Base-by-base conservation (phyloP, 2,888 invertebrate genomes). In the Drosophila prolongata region DNA sequence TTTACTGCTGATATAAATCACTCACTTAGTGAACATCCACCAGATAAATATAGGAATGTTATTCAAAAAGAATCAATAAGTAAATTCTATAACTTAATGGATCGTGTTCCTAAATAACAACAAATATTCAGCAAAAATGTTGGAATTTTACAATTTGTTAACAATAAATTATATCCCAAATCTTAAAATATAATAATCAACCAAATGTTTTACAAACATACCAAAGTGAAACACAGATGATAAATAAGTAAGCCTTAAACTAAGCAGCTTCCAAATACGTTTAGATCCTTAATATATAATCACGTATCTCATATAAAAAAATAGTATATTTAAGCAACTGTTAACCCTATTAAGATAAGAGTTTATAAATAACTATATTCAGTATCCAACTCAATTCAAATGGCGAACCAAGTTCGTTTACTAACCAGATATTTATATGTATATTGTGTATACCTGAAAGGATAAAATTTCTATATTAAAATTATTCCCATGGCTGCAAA, bases 401-500 rank as follows among this genome's bases (percentile, higher is more conserved):
- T 43, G 47, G 24, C 59, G 62, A 42, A 62, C 62, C 30, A 16
- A 62, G 62, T 62, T 62, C 62, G 59, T 34, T 30, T 30, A 37
- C 35, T 59, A 43, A 42, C 4, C 59, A 49, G 42, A 58, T 58
- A 62, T 59, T 42, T 59, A 43, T 62, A 19, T 62, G 49, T 47
- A 35, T 49, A 42, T 58, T 62, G 47, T 62, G 62, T 62, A 40
- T 38, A 24, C 64, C 64, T 62, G 46, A 35, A 64, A 54, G 64
- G 30, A 52, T 40, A 35, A 64, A 46, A 35, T 40, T 66, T 52
- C 53, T 66, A 53, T 62, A 38, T 52, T 53, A 46, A 53, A 52
- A 66, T 64, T 53, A 66, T 64, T 54, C 64, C 35, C 35, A 14
- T 35, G 34, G 49, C 49, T 49, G 49, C 49, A 64, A 66, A 66